Conservation (phyloP, 1,140 invertebrate species). For the Pseudomyrmex flavicornis region DNA sequence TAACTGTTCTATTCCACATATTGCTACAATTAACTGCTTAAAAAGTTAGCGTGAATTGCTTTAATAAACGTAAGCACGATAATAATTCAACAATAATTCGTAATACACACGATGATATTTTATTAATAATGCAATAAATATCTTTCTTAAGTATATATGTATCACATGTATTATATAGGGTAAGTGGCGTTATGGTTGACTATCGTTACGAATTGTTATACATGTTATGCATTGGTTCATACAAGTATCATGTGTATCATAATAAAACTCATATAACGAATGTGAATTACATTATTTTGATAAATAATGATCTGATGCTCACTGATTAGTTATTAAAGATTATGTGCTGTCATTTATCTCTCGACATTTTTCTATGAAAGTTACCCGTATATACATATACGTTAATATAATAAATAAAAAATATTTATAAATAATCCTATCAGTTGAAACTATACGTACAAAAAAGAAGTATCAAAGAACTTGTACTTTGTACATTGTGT, state of each 20-base stretch:
- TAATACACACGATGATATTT: conserved; percentile 57
- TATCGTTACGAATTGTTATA: conserved; percentile 60
- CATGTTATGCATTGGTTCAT: conserved; percentile 61
- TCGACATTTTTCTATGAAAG: not conserved
- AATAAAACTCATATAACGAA: conserved; percentile 61
- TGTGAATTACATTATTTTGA: conserved; percentile 54
- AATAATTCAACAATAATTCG: conserved; percentile 7
- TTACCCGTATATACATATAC: conserved; percentile 18
- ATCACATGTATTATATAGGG: conserved; percentile 31
- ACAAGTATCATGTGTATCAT: conserved; percentile 62
- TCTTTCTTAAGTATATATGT: conserved; percentile 59
- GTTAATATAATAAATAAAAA: conserved; percentile 39
- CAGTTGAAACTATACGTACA: conserved; percentile 52
- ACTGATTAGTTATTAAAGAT: conserved; percentile 17
- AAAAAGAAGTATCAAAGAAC: conserved; percentile 8
- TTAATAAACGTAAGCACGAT: conserved; percentile 48
- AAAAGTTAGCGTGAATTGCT: conserved; percentile 41
- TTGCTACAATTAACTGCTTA: conserved; percentile 59
- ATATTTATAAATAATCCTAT: conserved; percentile 15
- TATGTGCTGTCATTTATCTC: conserved; percentile 23
- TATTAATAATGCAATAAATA: conserved; percentile 61
- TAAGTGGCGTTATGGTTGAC: conserved; percentile 38
- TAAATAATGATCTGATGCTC: conserved; percentile 9
- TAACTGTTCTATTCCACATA: conserved; percentile 51
- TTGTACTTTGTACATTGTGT: conserved; percentile 62